Conservation (phyloP, 2,888 invertebrate species). For the Hyalella azteca region DNA sequence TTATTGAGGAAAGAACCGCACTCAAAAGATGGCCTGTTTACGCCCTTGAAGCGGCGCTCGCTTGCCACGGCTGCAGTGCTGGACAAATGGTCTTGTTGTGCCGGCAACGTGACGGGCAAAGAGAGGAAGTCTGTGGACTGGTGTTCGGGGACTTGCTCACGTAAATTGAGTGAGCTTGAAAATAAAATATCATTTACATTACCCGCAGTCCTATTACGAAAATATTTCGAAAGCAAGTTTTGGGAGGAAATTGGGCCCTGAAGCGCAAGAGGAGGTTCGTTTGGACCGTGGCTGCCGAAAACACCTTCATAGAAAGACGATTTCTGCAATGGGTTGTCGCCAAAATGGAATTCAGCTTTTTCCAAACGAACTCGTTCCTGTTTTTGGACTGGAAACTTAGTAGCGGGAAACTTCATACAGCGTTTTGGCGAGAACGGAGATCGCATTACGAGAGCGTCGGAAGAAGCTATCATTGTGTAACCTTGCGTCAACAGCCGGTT, state of each 20-base stretch:
- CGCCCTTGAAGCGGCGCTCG: neutral
- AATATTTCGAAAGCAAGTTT: neutral
- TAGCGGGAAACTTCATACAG: slow-evolving; percentile 18
- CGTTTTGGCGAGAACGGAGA: slow-evolving; percentile 4
- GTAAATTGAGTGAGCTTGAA: neutral
- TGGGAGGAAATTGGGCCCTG: too few relatives aligned
- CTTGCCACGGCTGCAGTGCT: neutral
- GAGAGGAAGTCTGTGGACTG: neutral
- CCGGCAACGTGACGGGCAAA: neutral
- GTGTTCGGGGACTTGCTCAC: neutral
- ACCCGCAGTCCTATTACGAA: neutral
- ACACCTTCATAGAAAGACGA: neutral
- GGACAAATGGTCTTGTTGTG: slow-evolving; percentile 8
- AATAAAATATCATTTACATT: slow-evolving; percentile 2
- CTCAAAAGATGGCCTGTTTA: slow-evolving; percentile 1
- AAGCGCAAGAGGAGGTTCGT: neutral
- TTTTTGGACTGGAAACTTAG: slow-evolving; percentile 27
- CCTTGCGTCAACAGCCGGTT: neutral
- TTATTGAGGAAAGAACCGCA: neutral
- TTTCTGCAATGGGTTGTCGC: neutral
- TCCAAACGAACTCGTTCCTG: slow-evolving; percentile 26
- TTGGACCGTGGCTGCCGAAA: neutral
- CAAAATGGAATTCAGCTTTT: slow-evolving; percentile 2
- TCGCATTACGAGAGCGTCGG: slow-evolving; percentile 2
- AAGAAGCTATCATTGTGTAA: slow-evolving; percentile 27